phyloP scores from a whole-genome alignment of 2,888 invertebrate species.

The Protula sp. region DNA sequence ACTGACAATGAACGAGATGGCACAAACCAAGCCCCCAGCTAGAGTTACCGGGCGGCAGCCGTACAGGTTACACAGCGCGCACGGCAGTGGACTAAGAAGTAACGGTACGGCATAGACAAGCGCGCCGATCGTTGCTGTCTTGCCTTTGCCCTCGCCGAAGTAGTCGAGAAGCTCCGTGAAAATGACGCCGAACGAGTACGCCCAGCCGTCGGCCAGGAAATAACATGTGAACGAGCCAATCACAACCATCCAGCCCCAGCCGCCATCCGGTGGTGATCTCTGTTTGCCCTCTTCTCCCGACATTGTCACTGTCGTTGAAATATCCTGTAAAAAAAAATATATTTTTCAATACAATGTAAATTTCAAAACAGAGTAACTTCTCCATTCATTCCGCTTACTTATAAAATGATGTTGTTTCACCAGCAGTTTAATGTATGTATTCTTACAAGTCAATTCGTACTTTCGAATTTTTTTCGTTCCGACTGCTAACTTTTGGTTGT shows the following conservation, averaged over 20 bases:
- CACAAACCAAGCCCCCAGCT: conserved; percentile 20
- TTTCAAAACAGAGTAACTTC: too few species aligned
- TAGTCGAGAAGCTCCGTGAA: conserved; percentile 17
- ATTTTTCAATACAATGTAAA: too few species aligned
- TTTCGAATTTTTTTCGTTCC: too few species aligned
- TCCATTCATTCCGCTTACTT: too few species aligned
- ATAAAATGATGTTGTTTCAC: too few species aligned
- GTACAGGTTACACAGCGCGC: conserved; percentile 18
- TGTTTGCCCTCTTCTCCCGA: too few species aligned
- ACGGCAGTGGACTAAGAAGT: conserved; percentile 23
- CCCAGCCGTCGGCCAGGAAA: conserved; percentile 28
- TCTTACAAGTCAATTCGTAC: too few species aligned
- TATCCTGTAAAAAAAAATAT: too few species aligned
- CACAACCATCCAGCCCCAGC: conserved; percentile 27
- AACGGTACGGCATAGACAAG: conserved; percentile 27
- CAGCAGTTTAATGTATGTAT: too few species aligned
- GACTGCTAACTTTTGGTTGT: too few species aligned
- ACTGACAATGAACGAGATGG: conserved; percentile 16
- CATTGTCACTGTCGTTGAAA: too few species aligned
- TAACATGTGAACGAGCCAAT: conserved; percentile 23
- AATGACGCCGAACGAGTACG: conserved; percentile 25
- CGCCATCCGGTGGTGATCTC: conserved; percentile 19
- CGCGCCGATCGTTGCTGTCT: conserved; percentile 24
- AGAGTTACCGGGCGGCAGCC: conserved; percentile 22
- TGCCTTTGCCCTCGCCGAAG: conserved; percentile 23